Percentiles rank a stretch among this genome's conserved stretches.
Conservation (phyloP, 2,113 vertebrate genomes). For the Paramisgurnus dabryanus region DNA sequence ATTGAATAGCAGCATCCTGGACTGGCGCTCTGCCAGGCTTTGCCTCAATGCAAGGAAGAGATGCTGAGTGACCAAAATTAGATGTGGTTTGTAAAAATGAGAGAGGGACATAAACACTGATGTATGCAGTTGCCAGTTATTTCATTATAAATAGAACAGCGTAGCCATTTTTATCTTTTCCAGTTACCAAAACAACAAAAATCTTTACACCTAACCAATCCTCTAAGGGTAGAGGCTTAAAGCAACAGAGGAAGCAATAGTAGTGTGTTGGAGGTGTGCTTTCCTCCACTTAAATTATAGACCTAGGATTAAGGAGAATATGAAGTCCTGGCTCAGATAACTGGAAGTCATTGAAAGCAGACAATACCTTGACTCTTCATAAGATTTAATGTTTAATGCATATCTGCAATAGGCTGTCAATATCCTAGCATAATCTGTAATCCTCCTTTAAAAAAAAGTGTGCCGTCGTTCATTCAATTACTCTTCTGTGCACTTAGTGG, state of each 20-base stretch:
- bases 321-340: constrained; percentile 47
- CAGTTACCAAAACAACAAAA: not conserved
- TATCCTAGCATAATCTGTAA: no score
- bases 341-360: constrained; percentile 59
- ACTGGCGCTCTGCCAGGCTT: constrained; percentile 39
- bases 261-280: constrained; percentile 39
- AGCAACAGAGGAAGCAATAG: constrained; percentile 34
- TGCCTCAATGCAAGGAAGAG: constrained; percentile 65
- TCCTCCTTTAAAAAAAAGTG: no score
- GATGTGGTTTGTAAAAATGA: constrained; percentile 46
- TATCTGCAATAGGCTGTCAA: no score
- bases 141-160: not conserved
- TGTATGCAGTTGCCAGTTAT: not conserved
- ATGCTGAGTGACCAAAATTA: constrained; percentile 57
- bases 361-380: constrained; percentile 49
- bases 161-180: not conserved
- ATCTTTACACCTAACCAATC: not conserved
- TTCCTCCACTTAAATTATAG: constrained; percentile 55
- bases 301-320: constrained; percentile 38
- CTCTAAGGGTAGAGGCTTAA: not conserved
- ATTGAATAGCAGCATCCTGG: constrained; percentile 59
- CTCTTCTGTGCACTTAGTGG: no score
- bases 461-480: no score
- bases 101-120: constrained; percentile 36
- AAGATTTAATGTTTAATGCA: constrained; percentile 47